Base-by-base conservation (phyloP, 2,888 invertebrate genomes). In the Sarcophaga subvicina region DNA sequence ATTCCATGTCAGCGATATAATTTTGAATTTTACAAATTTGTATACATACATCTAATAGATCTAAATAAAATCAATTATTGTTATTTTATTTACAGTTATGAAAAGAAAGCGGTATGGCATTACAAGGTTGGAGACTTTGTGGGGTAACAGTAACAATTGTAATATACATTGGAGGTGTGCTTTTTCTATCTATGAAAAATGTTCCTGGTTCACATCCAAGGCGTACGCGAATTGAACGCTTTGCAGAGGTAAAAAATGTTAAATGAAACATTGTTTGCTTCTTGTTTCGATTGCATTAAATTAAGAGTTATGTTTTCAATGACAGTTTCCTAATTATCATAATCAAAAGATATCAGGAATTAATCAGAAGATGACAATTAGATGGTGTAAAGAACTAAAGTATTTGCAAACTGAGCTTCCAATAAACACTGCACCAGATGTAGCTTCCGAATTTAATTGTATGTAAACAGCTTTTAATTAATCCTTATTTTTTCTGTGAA, bases 51-150 rank as follows among this genome's bases (percentile, higher is more conserved):
- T 8, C 37, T 37, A 1, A 8, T 37, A 37, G 37, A 6, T 37
- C 37, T 27, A 37, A 6, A 37, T 37, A 8, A 37, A 37, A 37
- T 10, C 8, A 37, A 37, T 37, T 62, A 11, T 20, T 20, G 4
- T 22, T 54, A 45, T 77, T 45, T 47, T 37, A 3, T 54, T 83
- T 87, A 22, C 80, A 92, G 92, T 90, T 89, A 91, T 91, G 91
- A 91, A 90, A 91, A 91, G 90, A 75, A 89, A 90, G 90, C 92
- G 92, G 90, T 87, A 93, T 93, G 93, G 92, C 92, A 92, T 90
- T 93, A 90, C 93, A 93, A 91, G 92, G 93, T 90, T 93, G 93
- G 93, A 93, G 93, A 91, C 91, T 93, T 90, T 91, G 93, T 90
- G 93, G 93, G 89, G 92, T 93, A 89, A 92, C 93, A 90, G 92